phyloP scores from a whole-genome alignment of 2,113 vertebrate species.

The Cephalopholis sonnerati region DNA sequence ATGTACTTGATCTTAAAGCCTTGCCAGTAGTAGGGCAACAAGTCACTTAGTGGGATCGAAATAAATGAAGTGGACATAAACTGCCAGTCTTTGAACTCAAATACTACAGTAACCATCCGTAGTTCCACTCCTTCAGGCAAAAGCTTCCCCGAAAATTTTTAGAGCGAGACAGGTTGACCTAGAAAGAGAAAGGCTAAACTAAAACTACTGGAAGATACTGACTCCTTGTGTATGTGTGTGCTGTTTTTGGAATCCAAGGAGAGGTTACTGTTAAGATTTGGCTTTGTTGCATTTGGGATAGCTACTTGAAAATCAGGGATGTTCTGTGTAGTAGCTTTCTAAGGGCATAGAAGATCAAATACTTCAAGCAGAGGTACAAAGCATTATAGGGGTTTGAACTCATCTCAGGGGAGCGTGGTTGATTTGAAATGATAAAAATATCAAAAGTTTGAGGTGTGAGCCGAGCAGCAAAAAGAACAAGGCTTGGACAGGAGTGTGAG shows the following conservation, averaged over 20 bases:
- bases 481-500: constrained; percentile 13
- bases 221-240: background rate
- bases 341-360: constrained; percentile 83
- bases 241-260: constrained; percentile 16
- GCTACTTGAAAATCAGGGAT: constrained; percentile 65
- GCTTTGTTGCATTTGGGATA: constrained; percentile 49
- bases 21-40: background rate
- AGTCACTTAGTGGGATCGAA: background rate
- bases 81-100: background rate
- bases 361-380: constrained; percentile 73
- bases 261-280: constrained; percentile 37
- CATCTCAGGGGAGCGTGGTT: constrained; percentile 51
- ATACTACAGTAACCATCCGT: background rate
- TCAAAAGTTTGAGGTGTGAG: constrained; percentile 68
- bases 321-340: constrained; percentile 61
- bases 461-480: constrained; percentile 34
- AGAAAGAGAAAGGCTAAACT: background rate
- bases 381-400: constrained; percentile 73
- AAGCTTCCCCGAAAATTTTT: background rate
- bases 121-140: background rate
- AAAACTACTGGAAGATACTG: background rate
- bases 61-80: background rate
- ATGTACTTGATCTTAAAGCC: no score
- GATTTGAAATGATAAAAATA: constrained; percentile 75
- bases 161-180: background rate